phyloP scores from a whole-genome alignment of 2,113 vertebrate species.

The Macrotis lagotis region DNA sequence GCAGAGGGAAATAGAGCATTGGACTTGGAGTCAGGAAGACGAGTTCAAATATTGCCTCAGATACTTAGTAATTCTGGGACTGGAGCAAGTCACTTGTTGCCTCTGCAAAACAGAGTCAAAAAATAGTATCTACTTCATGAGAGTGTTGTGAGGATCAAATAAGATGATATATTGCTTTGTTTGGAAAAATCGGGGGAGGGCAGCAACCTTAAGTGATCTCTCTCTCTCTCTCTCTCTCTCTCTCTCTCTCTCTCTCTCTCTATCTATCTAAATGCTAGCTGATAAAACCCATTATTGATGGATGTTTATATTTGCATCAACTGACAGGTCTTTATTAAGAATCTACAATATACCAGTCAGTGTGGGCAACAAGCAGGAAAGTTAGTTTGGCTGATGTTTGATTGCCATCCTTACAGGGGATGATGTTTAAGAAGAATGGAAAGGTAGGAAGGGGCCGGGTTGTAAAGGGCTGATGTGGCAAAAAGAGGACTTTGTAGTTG shows the following conservation, averaged over 20 bases:
- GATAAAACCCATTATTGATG: background rate
- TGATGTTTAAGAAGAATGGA: background rate
- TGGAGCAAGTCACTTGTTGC: background rate
- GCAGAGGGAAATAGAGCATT: background rate
- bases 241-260: too few species aligned
- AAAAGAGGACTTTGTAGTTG: background rate
- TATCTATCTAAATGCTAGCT: background rate
- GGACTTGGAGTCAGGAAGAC: background rate
- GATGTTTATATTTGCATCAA: background rate
- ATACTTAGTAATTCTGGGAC: background rate
- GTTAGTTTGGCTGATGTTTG: background rate
- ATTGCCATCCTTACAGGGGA: background rate
- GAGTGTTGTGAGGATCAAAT: background rate
- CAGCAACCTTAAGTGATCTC: background rate
- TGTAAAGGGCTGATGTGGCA: background rate
- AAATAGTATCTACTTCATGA: background rate
- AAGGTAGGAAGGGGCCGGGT: background rate
- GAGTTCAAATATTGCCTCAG: background rate
- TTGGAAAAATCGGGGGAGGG: background rate
- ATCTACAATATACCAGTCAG: background rate
- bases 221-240: too few species aligned
- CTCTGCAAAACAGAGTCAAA: background rate
- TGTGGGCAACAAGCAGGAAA: background rate
- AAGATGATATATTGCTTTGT: background rate
- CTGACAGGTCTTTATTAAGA: background rate